Base-by-base conservation (phyloP, 2,113 vertebrate species). In the Melanerpes formicivorus region DNA sequence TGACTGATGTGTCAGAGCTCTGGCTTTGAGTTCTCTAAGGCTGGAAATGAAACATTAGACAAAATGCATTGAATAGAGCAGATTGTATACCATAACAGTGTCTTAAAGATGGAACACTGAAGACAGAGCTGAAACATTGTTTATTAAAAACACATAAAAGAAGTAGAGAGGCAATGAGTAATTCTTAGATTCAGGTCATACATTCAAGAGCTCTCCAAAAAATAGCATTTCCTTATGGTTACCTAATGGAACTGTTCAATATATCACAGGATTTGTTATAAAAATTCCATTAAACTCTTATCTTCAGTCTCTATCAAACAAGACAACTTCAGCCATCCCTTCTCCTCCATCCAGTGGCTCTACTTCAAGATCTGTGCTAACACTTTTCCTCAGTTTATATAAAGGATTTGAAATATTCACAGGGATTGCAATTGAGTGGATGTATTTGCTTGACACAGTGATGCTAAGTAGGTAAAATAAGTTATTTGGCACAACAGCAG, bases 1-100 rank as follows among this genome's bases (percentile, higher is more conserved):
- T 91, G 94, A 87, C 75, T 87, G 83, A 88, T 85, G 70, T 73
- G 78, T 82, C 81, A 91, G 73, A 85, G 71, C 58, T 73, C 76
- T 95, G 90, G 91, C 74, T 95, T 72, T 37, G 65, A 52, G 40
- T 90, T 80, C 88, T 67, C 48, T 77, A 26, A 26, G 72, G 30
- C 32, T 87, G 59, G 75, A 80, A 84, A 14, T 73, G 55, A 74
- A 73, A 76, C 84, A 67, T 23, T 82, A 83, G 80, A 50, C 37
- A 17, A 79, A 88, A 73, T 37, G 14, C 73, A 62, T 59, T 83
- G 34, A 83, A 48, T 14, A 27, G 12, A 93, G 46, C 30, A 69
- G 55, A 75, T 62, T 92, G 67, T 84, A 77, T 64, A 42, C 37
- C 7, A 23, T 59, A 72, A 37, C 29, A 80, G 11, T 56, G 19